phyloP scores from a whole-genome alignment of 1,140 invertebrate genomes.

The Hypothenemus hampei region DNA sequence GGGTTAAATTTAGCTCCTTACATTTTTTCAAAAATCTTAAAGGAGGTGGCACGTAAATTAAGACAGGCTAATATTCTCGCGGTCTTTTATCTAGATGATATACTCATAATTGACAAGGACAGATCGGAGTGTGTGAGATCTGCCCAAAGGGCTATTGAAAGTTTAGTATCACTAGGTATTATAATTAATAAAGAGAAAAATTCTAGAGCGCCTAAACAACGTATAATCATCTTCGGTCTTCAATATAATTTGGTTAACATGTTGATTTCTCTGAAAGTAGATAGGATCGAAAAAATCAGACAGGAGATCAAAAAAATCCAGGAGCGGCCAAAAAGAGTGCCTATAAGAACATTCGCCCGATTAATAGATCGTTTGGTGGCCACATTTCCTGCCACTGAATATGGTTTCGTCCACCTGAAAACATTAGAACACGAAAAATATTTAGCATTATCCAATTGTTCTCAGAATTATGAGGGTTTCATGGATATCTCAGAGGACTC shows the following conservation, averaged over 20 bases:
- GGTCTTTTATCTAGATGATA: slow-evolving; percentile 24
- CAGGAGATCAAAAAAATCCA: background rate
- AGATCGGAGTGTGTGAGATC: background rate
- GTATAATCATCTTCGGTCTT: slow-evolving; percentile 3
- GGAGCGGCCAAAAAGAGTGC: background rate
- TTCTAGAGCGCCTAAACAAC: background rate
- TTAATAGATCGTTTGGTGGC: background rate
- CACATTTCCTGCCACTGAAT: background rate
- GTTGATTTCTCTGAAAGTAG: background rate
- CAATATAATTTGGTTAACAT: background rate
- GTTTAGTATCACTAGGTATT: background rate
- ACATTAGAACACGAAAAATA: background rate
- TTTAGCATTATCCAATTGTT: background rate
- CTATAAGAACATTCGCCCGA: background rate
- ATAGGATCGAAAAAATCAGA: background rate
- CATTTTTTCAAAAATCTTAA: slow-evolving; percentile 29
- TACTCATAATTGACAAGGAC: slow-evolving; percentile 12
- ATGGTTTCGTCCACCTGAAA: slow-evolving; percentile 5
- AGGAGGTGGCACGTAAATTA: slow-evolving; percentile 10
- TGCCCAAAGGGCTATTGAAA: background rate
- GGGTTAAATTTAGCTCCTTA: slow-evolving; percentile 21
- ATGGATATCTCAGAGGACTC: background rate
- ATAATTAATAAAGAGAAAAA: slow-evolving; percentile 3
- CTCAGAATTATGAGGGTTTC: background rate
- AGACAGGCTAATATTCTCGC: slow-evolving; percentile 7